These are phyloP conservation scores for Dicrostonyx torquatus DNA, from an alignment of 2,797 vertebrate species.

Conservation along the genomic window DNA sequence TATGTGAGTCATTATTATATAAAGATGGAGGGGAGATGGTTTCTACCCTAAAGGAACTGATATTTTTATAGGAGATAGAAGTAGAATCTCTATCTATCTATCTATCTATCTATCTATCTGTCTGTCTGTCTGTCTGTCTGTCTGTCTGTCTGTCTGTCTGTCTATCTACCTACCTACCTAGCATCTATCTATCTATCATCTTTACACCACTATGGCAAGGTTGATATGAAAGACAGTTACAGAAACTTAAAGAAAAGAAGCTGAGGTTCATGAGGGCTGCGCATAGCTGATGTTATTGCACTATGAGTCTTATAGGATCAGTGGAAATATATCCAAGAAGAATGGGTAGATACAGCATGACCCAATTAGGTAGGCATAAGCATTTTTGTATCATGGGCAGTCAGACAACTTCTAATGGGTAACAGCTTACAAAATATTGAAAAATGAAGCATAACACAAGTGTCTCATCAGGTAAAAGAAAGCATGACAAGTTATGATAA, in stretches of 20 bases:
- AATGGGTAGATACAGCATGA: neutral
- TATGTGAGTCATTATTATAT: neutral
- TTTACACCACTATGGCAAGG: neutral
- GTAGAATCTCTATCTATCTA: neutral
- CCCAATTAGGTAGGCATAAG: neutral
- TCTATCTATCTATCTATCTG: neutral
- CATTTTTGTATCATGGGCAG: neutral
- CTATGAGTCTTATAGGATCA: neutral
- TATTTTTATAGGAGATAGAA: neutral
- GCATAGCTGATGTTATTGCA: neutral
- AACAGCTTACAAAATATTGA: neutral
- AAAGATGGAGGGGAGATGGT: neutral
- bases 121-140: no score
- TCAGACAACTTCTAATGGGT: neutral
- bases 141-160: neutral
- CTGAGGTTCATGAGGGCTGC: neutral
- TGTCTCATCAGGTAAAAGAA: neutral
- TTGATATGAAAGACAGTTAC: neutral
- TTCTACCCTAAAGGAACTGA: neutral
- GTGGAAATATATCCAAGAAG: neutral
- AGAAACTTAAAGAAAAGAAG: conserved; percentile 9
- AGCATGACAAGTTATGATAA: neutral
- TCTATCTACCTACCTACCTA: neutral
- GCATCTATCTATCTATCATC: neutral
- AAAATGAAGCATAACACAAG: neutral